These are phyloP conservation scores for Lepidostoma basale DNA, from an alignment of 1,140 invertebrate genomes.

Conservation along the genomic window DNA sequence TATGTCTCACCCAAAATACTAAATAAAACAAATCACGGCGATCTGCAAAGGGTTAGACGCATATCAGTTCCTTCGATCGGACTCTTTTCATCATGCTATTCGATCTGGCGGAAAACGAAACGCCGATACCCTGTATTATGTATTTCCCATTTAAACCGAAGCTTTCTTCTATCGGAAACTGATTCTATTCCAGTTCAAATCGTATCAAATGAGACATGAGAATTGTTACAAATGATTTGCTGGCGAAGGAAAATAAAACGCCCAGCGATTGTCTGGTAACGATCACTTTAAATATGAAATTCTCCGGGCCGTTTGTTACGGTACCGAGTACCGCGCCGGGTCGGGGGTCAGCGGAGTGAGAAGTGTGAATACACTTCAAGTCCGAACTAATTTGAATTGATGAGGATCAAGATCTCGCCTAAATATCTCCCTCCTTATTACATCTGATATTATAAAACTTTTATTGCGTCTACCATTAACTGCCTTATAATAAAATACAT, in stretches of 20 bases:
- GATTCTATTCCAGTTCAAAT: background rate
- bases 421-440: too few relatives aligned
- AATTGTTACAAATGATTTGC: constrained; percentile 19
- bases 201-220: constrained; percentile 4
- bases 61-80: background rate
- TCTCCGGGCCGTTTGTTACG: background rate
- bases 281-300: background rate
- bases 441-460: too few relatives aligned
- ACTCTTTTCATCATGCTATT: background rate
- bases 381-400: background rate
- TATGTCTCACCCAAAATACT: too few relatives aligned
- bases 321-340: background rate
- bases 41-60: too few relatives aligned
- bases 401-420: too few relatives aligned
- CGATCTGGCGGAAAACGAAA: background rate
- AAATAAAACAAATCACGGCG: too few relatives aligned
- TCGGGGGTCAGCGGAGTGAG: constrained; percentile 12
- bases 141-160: background rate
- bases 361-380: constrained; percentile 7
- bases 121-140: too few relatives aligned
- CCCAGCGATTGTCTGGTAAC: constrained; percentile 14
- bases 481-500: too few relatives aligned
- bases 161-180: background rate
- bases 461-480: too few relatives aligned
- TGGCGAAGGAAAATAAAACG: background rate